These are phyloP conservation scores for Oryzias javanicus DNA, from an alignment of 2,113 vertebrate genomes.

Conservation along the genomic window DNA sequence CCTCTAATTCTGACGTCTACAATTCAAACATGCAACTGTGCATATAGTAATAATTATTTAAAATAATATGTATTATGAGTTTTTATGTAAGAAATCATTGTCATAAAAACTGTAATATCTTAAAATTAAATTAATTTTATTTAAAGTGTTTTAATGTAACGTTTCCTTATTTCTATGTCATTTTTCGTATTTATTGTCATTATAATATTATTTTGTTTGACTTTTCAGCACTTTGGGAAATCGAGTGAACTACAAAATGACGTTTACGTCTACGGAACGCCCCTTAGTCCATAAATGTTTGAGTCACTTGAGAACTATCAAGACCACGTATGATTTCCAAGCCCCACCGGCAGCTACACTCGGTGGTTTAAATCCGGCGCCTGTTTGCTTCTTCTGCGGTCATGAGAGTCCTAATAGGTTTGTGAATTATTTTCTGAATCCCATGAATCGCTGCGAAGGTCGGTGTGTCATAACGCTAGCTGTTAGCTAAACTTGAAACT, in stretches of 20 bases:
- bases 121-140: no score
- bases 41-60: no score
- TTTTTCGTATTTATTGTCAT: no score
- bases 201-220: no score
- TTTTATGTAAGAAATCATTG: no score
- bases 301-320: background rate
- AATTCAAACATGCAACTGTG: no score
- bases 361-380: rapidly evolving
- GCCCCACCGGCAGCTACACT: background rate
- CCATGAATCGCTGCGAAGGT: conserved; percentile 14
- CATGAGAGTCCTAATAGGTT: conserved; percentile 80
- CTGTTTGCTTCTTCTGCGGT: background rate
- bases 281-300: conserved; percentile 7
- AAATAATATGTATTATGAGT: no score
- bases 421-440: conserved; percentile 6
- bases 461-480: conserved; percentile 20
- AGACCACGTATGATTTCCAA: background rate
- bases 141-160: no score
- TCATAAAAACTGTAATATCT: no score
- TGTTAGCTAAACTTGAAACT: conserved; percentile 21
- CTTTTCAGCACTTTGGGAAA: no score
- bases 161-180: no score
- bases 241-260: conserved; percentile 34
- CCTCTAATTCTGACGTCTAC: no score
- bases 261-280: conserved; percentile 6